Evolutionary conservation across 2,888 invertebrate genomes (phyloP), one percentile per base, ranked within the genome.

Genomic region (Linhomoeus sp.): DNA sequence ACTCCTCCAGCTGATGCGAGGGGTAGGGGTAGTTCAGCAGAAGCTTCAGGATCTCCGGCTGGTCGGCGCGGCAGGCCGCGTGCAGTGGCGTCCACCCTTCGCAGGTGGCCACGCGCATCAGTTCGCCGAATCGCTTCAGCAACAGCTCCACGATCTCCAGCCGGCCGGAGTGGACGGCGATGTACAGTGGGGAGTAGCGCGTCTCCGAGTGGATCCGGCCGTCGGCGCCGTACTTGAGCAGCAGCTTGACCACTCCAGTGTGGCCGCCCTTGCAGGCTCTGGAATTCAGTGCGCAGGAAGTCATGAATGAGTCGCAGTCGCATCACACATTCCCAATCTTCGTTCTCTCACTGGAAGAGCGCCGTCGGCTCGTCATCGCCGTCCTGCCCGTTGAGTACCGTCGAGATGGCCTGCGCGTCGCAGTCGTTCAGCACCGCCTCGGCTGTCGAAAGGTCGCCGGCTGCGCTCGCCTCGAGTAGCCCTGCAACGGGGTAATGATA

Each of bases 81-180:
- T 92, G 92, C 23, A 88, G 72, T 0, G 90, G 88, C 51, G 87
- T 70, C 82, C 87, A 85, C 57, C 80, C 77, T 65, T 88, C 88
- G 0, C 86, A 84, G 0, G 88, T 90, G 53, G 80, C 76, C 70
- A 80, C 78, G 74, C 79, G 70, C 1, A 81, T 77, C 54, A 87
- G 76, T 56, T 81, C 79, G 0, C 88, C 86, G 67, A 84, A 88
- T 58, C 78, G 76, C 62, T 73, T 71, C 17, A 88, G 70, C 55
- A 88, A 68, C 52, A 80, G 64, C 56, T 77, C 77, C 0, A 78
- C 80, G 49, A 86, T 79, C 41, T 80, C 79, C 52, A 72, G 69
- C 61, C 82, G 79, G 0, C 87, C 87, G 61, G 81, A 81, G 60
- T 83, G 82, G 51, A 81, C 80, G 3, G 88, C 82, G 46, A 84